Base-by-base conservation (phyloP, 2,888 invertebrate species). In the Acanthosepion pharaonis region DNA sequence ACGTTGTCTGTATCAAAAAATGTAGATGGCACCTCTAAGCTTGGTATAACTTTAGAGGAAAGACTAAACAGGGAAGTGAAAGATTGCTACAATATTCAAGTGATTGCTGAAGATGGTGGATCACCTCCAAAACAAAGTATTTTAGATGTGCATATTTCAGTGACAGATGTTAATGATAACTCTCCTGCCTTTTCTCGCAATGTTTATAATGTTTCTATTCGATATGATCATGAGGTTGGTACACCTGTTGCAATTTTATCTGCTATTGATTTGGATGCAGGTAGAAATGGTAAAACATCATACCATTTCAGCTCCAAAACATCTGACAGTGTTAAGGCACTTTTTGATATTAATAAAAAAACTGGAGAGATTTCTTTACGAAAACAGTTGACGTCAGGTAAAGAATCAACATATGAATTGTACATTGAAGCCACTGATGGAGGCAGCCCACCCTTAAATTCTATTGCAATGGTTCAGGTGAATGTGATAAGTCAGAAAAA, bases 101-200 rank as follows among this genome's bases (percentile, higher is more conserved):
- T 78, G n/a, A 78, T 78, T 15, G 78, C 78, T 15, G 9, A n/a
- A 78, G 78, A 78, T 78, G n/a, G n/a, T 33, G 78, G 78, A 8
- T 11, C n/a, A 5, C 78, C 78, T 78, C 78, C 78, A 33, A n/a
- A 78, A 23, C 78, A 78, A 78, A 78, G 78, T 15, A 23, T 78
- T 78, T 78, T 78, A 78, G 78, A 78, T 78, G 78, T 78, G n/a
- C 78, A 78, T 33, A 78, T 78, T 33, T 78, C 78, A n/a, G 78
- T 78, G 78, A 78, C 78, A 9, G 78, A 78, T 4, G 78, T 78
- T 18, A 78, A 78, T 33, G 78, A 78, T 78, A 78, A 78, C n/a
- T 78, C 78, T 33, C 78, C 78, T 11, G 78, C 78, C n/a, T 78
- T 78, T 78, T 78, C 78, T 78, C 78, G n/a, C 15, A 78, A 33